Percentiles rank a stretch among this genome's conserved stretches.
Conservation (phyloP, 1,140 invertebrate genomes). For the Pomacea maculata region DNA sequence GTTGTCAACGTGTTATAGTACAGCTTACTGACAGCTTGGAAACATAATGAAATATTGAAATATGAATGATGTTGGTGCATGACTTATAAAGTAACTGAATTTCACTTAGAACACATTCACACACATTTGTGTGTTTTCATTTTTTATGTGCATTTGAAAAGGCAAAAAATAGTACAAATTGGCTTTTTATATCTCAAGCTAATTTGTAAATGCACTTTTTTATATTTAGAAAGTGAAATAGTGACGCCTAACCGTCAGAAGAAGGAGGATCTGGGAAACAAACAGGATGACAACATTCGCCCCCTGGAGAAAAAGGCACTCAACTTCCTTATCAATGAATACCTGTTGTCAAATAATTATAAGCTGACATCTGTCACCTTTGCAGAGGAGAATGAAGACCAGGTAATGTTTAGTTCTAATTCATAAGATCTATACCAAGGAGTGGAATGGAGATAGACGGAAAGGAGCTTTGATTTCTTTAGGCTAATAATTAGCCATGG, state of each 20-base stretch:
- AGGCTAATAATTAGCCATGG: not conserved
- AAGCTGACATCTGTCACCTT: slow-evolving; percentile 92
- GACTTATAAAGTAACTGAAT: no score
- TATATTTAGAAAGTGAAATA: slow-evolving; percentile 71
- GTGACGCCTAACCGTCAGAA: slow-evolving; percentile 67
- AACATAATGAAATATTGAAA: no score
- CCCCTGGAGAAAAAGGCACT: slow-evolving; percentile 85
- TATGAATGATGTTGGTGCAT: no score
- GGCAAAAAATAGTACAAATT: no score
- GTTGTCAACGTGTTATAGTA: no score
- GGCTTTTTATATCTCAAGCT: no score
- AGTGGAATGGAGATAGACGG: not conserved
- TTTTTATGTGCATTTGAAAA: no score
- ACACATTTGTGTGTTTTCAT: no score
- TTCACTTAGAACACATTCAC: no score
- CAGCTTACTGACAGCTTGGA: no score
- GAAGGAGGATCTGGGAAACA: slow-evolving; percentile 37
- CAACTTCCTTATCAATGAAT: slow-evolving; percentile 91
- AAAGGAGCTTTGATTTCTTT: no score
- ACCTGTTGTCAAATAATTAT: slow-evolving; percentile 81
- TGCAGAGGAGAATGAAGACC: slow-evolving; percentile 90
- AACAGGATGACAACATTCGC: slow-evolving; percentile 73
- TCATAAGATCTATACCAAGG: not conserved
- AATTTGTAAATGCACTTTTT: no score
- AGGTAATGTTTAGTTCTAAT: slow-evolving; percentile 67